Conservation (phyloP, 2,113 vertebrate genomes). For the Panthera leo region DNA sequence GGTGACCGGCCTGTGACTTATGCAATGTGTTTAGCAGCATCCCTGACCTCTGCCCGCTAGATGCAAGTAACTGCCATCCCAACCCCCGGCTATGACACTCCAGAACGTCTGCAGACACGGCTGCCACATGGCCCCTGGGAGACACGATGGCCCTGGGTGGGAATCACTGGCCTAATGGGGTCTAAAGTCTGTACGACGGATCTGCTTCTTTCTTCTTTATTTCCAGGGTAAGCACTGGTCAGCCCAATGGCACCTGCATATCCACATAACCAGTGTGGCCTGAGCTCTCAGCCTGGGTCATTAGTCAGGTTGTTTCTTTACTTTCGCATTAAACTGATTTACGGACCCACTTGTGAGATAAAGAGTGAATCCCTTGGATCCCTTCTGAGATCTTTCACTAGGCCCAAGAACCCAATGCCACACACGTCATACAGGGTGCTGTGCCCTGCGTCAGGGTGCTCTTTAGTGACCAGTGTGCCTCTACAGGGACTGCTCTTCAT, state of each 20-base stretch:
- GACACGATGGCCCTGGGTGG: neutral
- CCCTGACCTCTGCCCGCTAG: neutral
- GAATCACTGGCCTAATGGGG: neutral
- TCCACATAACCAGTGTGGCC: neutral
- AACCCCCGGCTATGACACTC: neutral
- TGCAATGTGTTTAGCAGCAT: neutral
- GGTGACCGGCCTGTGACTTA: neutral
- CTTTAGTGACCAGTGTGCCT: neutral
- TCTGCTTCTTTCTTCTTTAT: neutral
- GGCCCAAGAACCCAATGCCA: neutral
- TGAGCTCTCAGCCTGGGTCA: neutral
- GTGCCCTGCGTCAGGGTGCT: neutral
- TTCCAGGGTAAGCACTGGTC: too few relatives aligned
- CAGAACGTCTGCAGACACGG: neutral
- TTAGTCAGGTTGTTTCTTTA: neutral
- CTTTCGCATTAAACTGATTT: neutral
- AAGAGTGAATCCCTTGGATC: too few relatives aligned
- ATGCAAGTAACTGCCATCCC: neutral
- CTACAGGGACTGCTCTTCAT: neutral
- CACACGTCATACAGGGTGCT: neutral
- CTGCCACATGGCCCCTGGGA: neutral
- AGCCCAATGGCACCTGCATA: fast-evolving
- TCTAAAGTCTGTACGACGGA: neutral
- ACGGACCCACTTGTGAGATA: too few relatives aligned
- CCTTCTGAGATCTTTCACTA: too few relatives aligned